Base-by-base conservation (phyloP, 2,113 vertebrate species). In the Salvelinus alpinus region DNA sequence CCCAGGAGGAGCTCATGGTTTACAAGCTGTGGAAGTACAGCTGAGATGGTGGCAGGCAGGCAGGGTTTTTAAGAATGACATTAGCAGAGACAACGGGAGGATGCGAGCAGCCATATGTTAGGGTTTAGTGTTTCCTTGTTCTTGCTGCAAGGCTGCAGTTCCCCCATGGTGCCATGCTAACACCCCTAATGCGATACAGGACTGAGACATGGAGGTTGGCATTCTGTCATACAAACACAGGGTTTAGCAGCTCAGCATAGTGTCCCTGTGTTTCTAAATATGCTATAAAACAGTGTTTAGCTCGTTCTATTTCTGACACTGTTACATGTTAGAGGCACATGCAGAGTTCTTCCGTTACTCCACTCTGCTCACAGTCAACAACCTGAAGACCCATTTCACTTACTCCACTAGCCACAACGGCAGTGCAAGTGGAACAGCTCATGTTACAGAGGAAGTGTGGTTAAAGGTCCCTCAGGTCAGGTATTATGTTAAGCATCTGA, bases 1-100 rank as follows among this genome's bases (percentile, higher is more conserved):
- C 74, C 16, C 2, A 68, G 65, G 29, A 80, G 74, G 79, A 71
- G 80, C 70, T 83, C 70, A 47, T 77, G 84, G 87, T 85, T 20
- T 14, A 0, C 20, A 22, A 70, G 60, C 29, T 25, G 68, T 16
- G 16, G 48, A 27, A 13, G 38, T 25, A 64, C 62, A 64, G 70
- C 44, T 27, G 69, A 54, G 68, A 59, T 34, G 9, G 18, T 20
- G 59, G 5, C 24, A 47, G 51, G n/a, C 38, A 44, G 73, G 1
- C n/a, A 47, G 44, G 51, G 67, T 22, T 64, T 72, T 81, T 72
- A 77, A 83, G 77, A 74, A 75, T 78, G 70, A 79, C 75, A 66
- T 75, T 81, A 76, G 74, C 78, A 70, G 18, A 67, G 74, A 82
- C 82, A 78, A 70, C 18, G 0, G 76, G 72, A 65, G 59, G 34